Conservation (phyloP, 2,113 vertebrate species). For the Pygoscelis antarcticus region DNA sequence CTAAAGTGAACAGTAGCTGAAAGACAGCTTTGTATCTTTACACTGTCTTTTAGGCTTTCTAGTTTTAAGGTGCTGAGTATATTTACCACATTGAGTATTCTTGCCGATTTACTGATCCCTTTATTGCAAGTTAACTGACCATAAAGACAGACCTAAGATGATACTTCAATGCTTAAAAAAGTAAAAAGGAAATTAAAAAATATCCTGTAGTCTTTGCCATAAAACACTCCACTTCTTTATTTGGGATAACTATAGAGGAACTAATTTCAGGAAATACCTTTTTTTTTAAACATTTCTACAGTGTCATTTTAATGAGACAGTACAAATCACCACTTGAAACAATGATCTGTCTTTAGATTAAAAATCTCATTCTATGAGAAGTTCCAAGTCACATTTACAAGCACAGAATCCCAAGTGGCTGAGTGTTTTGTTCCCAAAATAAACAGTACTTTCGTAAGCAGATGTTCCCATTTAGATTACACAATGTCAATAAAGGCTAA, state of each 20-base stretch:
- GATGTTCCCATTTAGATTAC: background rate
- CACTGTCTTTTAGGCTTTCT: background rate
- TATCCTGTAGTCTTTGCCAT: background rate
- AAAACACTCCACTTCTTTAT: background rate
- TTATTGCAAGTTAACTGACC: background rate
- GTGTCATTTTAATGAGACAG: background rate
- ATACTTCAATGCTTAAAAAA: background rate
- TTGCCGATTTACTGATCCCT: background rate
- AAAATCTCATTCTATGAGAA: background rate
- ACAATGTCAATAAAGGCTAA: background rate
- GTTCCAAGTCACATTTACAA: background rate
- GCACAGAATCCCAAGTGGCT: background rate
- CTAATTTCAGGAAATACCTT: background rate
- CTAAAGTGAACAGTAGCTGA: background rate
- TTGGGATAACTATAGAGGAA: background rate
- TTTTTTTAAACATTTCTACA: background rate
- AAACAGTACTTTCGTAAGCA: background rate
- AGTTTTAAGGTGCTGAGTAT: fast-evolving
- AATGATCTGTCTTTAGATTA: background rate
- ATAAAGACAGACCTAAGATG: background rate
- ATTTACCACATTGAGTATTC: background rate
- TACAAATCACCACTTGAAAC: background rate
- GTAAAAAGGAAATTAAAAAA: background rate
- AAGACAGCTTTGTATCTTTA: background rate
- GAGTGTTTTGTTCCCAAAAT: background rate